Evolutionary conservation across 2,113 vertebrate species (phyloP).

Genomic region (Agelaius phoeniceus): DNA sequence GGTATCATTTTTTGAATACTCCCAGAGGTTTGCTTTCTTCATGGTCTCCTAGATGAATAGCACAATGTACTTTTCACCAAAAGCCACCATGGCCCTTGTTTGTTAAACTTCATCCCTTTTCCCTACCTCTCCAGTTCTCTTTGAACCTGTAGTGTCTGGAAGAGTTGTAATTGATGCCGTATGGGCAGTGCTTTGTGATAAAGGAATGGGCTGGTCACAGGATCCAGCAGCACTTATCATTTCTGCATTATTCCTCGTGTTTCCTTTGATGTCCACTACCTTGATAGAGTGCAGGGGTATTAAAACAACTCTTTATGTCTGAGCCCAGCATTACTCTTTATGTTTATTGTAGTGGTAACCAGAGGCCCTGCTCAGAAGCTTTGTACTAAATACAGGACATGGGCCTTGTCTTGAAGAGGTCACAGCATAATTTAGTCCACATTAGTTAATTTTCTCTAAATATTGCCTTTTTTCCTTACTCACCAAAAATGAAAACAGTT

Average conservation of each 20-base stretch:
- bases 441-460: slow-evolving; percentile 14
- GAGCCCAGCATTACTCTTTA: background rate
- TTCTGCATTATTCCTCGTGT: background rate
- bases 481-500: background rate
- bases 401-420: background rate
- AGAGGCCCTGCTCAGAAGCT: background rate
- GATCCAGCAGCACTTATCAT: background rate
- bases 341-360: background rate
- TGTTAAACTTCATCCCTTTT: background rate
- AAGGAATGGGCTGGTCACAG: background rate
- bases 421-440: background rate
- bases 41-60: background rate
- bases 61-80: background rate
- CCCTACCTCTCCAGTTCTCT: background rate
- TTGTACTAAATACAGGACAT: background rate
- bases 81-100: background rate
- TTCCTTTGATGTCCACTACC: slow-evolving; percentile 22
- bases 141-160: background rate
- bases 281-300: background rate
- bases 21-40: background rate
- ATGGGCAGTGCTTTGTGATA: background rate
- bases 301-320: background rate
- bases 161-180: background rate
- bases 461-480: background rate
- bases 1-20: background rate